Evolutionary conservation across 23 tunicate genomes (phyloP), one percentile per base, ranked within the genome.

Genomic region (Clavelina lepadiformis): DNA sequence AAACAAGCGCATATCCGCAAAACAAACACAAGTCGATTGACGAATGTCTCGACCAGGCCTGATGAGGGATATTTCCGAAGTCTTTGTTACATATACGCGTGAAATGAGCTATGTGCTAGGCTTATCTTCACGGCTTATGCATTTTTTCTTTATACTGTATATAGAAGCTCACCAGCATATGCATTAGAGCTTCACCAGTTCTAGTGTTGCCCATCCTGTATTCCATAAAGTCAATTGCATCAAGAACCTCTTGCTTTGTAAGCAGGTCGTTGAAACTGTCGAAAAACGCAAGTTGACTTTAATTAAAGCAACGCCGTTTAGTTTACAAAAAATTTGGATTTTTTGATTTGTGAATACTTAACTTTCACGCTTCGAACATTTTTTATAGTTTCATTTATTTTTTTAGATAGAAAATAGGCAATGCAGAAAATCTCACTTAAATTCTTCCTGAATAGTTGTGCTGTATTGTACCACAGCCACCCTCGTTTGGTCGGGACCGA

Each of bases 401-500:
- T 44, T 15, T 44, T 44, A 44, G 15, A 11, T 11, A 44, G 49
- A 11, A 15, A 44, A 44, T 11, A 44, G 15, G 49, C 49, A 41
- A 15, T 41, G 49, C 49, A 41, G 49, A 20, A 20, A 44, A 15
- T 41, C 67, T 55, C 55, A 84, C 93, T 79, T 76, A 30, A 76
- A 67, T 60, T 77, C 83, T 76, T 84, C 83, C 27, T 71, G 78
- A 0, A 84, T 78, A 28, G 18, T 5, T 13, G 93, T 84, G 61
- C 83, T 84, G 60, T 84, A 84, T 59, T 66, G 82, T 6, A 84
- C 31, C 2, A 84, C 73, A 8, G 93, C 93, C 3, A 84, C 78
- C 35, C 93, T 52, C 0, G 82, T 84, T 26, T 69, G 58, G 6
- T 84, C 78, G 18, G 78, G 83, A 5, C 83, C 82, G 31, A 76